Conservation (phyloP, 92 coral and sea anemone genomes). For the Parazoanthus swiftii region DNA sequence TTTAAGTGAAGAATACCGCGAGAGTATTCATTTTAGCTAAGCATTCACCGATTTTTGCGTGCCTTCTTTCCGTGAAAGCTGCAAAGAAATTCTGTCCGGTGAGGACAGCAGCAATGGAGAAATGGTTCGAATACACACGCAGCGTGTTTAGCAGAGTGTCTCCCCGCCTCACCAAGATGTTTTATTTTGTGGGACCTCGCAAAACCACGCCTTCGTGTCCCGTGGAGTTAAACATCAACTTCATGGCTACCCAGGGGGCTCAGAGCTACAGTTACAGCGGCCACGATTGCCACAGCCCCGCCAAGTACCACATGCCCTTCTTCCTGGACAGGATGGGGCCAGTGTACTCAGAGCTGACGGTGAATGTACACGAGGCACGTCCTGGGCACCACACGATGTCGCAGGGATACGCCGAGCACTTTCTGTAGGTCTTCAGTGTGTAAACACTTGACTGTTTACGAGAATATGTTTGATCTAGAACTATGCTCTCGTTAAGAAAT, state of each 20-base stretch:
- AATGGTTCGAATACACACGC: conserved; percentile 79
- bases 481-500: background rate
- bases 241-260: conserved; percentile 66
- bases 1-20: too few species aligned
- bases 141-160: conserved; percentile 66
- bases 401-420: conserved; percentile 71
- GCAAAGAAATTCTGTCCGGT: conserved; percentile 83
- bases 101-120: conserved; percentile 72
- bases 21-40: too few species aligned
- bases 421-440: conserved; percentile 44
- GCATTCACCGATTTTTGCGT: background rate
- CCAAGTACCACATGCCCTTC: conserved; percentile 68
- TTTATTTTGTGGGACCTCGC: conserved; percentile 71
- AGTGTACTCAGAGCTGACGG: conserved; percentile 83
- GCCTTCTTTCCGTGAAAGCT: conserved; percentile 21
- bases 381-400: conserved; percentile 92
- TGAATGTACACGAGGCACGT: conserved; percentile 85
- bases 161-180: conserved; percentile 68
- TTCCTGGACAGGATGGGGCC: conserved; percentile 95
- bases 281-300: conserved; percentile 56
- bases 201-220: conserved; percentile 87
- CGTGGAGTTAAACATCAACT: conserved; percentile 67
- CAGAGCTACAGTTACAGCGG: conserved; percentile 68
- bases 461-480: background rate
- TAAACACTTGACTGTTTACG: background rate